Evolutionary conservation across 92 coral and sea anemone genomes (phyloP), one percentile per base, ranked within the genome.

Genomic region (Porites cylindrica): DNA sequence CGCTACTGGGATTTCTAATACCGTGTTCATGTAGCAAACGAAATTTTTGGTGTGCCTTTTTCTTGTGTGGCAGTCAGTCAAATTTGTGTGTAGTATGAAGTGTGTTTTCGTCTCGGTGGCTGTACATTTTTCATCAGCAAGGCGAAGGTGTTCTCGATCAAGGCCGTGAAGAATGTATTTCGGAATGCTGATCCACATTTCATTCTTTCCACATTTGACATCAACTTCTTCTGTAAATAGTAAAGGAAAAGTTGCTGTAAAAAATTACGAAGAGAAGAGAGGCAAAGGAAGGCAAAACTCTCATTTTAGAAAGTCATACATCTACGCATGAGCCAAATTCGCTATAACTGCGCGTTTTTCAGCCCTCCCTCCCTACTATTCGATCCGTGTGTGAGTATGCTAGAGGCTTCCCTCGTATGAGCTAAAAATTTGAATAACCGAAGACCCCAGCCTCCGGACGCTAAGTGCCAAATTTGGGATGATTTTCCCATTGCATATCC

Each of bases 131-230:
- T 38, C 76, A 75, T 85, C 89, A 19, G 24, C n/a, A 13, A 85
- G 89, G 18, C 89, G 89, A 52, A 85, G 70, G 68, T 85, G 89
- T 7, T 85, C 89, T 16, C 59, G 38, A 67, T 76, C 83, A 38
- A 85, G 66, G 23, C 83, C 84, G 0, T 8, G 67, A 6, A 85
- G 89, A 54, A 77, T 59, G 18, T 12, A 2, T 38, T 68, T 85
- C 8, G 83, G 89, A 76, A 85, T 78, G 62, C 76, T 85, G 29
- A 85, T 85, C 67, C 9, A 18, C 89, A 85, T 85, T 10, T 77
- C 89, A 54, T 76, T 67, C 76, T 85, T n/a, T n/a, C 77, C 77
- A 14, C 89, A 85, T n/a, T 67, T 77, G 50, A 85, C 58, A 19
- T 60, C 54, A 53, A 85, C 74, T 0, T 38, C 87, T 56, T 14